A percentile compares a stretch with the other conserved stretches of the same genome.
phyloP scores from a whole-genome alignment of 2,113 vertebrate species.

The Neotoma lepida region DNA sequence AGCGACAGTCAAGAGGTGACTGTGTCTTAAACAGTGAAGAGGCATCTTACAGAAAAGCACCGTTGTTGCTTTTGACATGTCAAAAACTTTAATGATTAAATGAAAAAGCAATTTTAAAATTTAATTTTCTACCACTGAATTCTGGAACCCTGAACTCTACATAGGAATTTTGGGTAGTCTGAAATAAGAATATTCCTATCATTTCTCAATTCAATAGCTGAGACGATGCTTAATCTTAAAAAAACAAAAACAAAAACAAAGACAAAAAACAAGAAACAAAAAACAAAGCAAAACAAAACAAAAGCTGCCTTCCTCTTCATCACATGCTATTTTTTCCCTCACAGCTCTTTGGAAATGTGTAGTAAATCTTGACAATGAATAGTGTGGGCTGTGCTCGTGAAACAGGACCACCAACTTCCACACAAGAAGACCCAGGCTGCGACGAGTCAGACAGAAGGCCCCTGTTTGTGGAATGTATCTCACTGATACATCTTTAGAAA shows the following conservation, averaged over 20 bases:
- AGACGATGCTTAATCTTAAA: constrained; percentile 56
- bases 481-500: constrained; percentile 69
- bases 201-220: constrained; percentile 51
- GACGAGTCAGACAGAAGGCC: constrained; percentile 59
- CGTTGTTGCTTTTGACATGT: constrained; percentile 4
- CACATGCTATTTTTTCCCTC: neutral
- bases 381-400: constrained; percentile 32
- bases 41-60: constrained; percentile 33
- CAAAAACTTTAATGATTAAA: constrained; percentile 40
- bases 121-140: constrained; percentile 62
- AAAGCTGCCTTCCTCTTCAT: neutral
- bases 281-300: neutral
- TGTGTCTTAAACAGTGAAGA: constrained; percentile 63
- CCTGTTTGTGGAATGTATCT: constrained; percentile 44
- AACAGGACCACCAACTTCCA: constrained; percentile 45
- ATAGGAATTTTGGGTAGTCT: constrained; percentile 38
- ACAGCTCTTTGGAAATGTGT: neutral
- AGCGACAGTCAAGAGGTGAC: constrained; percentile 73
- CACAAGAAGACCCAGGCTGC: constrained; percentile 71
- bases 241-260: neutral
- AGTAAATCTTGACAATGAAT: constrained; percentile 2
- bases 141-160: constrained; percentile 60
- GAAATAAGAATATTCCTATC: constrained; percentile 57
- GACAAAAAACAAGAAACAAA: neutral
- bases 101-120: constrained; percentile 65